Base-by-base conservation (phyloP, 2,113 vertebrate genomes). In the Lepisosteus osseus region DNA sequence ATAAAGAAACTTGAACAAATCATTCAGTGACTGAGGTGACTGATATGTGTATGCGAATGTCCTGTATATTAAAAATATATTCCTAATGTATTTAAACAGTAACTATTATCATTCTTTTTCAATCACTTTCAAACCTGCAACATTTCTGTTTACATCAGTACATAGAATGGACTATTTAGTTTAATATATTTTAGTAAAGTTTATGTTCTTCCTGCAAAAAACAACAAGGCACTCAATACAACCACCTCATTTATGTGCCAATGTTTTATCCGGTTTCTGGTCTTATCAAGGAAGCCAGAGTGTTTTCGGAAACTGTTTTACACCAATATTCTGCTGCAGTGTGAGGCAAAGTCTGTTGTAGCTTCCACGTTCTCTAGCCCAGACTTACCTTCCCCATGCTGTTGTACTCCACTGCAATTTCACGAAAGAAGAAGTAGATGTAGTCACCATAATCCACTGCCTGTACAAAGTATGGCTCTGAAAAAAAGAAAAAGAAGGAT, bases 371-470 rank as follows among this genome's bases (percentile, higher is more conserved):
- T 7, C 54, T 17, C 44, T 0, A 4, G 0, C 14, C 73, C 54
- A 44, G 63, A 54, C 90, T 92, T 93, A 99, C 97, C 96, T 99
- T 99, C 77, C 97, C 97, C 95, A 99, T 98, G 85, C 93, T 97
- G 93, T 98, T 98, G 91, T 98, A 99, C 74, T 99, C 97, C 87
- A 99, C 97, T 0, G 96, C 97, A 80, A 99, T 99, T 88, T 99
- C 97, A 75, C 97, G 94, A 89, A 96, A 99, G 93, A 99, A 99
- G 87, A 99, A 98, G 87, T 99, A 99, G 88, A 99, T 99, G 79
- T 96, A 97, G 82, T 95, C 93, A 42, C 94, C 93, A 55, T 99
- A 98, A 84, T 99, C 87, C 73, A 99, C 94, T 0, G 97, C 96
- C 79, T 98, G 96, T 64, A 99, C 93, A 80, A 99, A 99, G 82